These are phyloP conservation scores for Ypsolopha sequella DNA, from an alignment of 2,888 invertebrate genomes.

Conservation along the genomic window DNA sequence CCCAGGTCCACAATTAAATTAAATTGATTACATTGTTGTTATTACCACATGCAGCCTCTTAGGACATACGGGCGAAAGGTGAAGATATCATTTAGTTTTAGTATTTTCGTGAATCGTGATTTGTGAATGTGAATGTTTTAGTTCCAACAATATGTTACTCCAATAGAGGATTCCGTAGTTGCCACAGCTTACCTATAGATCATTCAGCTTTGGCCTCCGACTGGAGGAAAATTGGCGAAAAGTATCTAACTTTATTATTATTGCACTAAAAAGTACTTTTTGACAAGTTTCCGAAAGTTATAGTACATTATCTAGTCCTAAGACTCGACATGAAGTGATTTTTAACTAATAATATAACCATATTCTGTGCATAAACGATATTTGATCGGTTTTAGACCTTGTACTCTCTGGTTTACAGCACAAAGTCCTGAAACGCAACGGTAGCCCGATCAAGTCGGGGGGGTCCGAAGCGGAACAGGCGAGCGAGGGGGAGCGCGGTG, in stretches of 20 bases:
- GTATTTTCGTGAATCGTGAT: slow-evolving; percentile 11
- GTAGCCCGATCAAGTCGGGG: slow-evolving; percentile 49
- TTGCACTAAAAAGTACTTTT: too few species aligned
- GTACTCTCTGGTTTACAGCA: slow-evolving; percentile 17
- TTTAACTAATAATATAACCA: too few species aligned
- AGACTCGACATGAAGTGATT: too few species aligned
- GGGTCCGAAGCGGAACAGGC: slow-evolving; percentile 46
- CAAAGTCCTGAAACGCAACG: slow-evolving; percentile 47
- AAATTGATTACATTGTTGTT: not conserved
- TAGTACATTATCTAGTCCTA: too few species aligned
- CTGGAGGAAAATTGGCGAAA: not conserved
- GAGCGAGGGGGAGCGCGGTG: slow-evolving; percentile 26
- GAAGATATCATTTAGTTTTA: slow-evolving; percentile 21
- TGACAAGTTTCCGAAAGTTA: too few species aligned
- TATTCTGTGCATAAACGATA: too few species aligned
- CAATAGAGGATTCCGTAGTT: not conserved
- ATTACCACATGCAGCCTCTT: slow-evolving; percentile 52
- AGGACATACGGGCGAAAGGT: slow-evolving; percentile 66
- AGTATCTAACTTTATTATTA: not conserved
- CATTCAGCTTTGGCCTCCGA: slow-evolving; percentile 1
- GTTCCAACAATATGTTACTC: not conserved
- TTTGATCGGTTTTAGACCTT: too few species aligned
- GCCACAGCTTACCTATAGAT: not conserved
- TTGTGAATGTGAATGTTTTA: slow-evolving; percentile 4
- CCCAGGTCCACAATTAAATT: not conserved